phyloP scores from a whole-genome alignment of 2,888 invertebrate species.

The Lepeophtheirus nordmannii region DNA sequence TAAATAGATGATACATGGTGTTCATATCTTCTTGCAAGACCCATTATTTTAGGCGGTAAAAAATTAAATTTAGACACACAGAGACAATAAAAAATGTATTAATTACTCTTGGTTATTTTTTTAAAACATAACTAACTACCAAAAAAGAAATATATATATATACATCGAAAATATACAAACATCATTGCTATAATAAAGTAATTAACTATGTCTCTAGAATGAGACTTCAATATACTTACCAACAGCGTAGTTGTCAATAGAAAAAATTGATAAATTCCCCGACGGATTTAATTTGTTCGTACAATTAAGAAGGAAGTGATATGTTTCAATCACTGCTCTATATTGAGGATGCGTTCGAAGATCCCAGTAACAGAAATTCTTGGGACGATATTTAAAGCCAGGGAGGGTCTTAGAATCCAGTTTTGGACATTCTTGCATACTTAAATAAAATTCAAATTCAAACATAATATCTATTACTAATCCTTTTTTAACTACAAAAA shows the following conservation, averaged over 20 bases:
- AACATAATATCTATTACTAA: background rate
- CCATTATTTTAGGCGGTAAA: no score
- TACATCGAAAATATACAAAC: no score
- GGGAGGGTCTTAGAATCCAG: constrained; percentile 31
- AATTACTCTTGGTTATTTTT: no score
- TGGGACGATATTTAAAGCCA: constrained; percentile 28
- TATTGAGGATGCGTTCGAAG: constrained; percentile 41
- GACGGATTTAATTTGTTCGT: constrained; percentile 45
- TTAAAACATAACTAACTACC: no score
- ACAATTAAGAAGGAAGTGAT: constrained; percentile 45
- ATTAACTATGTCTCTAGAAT: no score
- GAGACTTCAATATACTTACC: constrained; percentile 32
- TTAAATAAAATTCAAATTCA: background rate
- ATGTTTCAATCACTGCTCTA: constrained; percentile 39
- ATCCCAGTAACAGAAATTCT: constrained; percentile 40
- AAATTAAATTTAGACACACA: no score
- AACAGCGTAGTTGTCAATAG: constrained; percentile 44
- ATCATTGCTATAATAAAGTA: no score
- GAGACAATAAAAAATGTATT: no score
- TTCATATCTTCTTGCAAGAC: no score
- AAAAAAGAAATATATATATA: no score
- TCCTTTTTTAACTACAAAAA: background rate
- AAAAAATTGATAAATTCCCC: constrained; percentile 37
- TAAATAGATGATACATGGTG: no score
- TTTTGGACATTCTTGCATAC: constrained; percentile 26